Base-by-base conservation (phyloP, 1,140 invertebrate genomes). In the Wiebesia pumilae region DNA sequence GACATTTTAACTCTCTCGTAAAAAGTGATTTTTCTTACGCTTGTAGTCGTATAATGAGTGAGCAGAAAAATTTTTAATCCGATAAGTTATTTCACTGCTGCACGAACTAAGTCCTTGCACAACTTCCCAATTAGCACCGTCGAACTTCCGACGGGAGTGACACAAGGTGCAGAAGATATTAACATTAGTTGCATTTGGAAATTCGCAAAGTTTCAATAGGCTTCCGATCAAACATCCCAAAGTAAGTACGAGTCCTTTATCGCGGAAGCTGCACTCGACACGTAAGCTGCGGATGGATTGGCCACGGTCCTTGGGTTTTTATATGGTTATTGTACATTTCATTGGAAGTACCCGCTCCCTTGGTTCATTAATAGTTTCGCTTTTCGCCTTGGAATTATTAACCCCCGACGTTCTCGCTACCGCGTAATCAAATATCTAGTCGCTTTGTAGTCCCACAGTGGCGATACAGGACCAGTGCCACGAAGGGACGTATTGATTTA, bases 401-500 rank as follows among this genome's bases (percentile, higher is more conserved):
- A 85, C 10, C 65, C 35, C 43, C 19, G 21, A 1, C 30, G 33
- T 51, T 54, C 27, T 14, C 38, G 43, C 81, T 54, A 71, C 81
- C 69, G 33, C 24, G 81, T 83, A 78, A 86, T 86, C 85, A 81
- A 86, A 83, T 86, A 78, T 86, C 71, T 19, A 43, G 7, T 43
- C 43, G 43, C 81, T 86, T 78, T 83, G 73, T 78, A 54, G 51
- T 27, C 4, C 58, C 16, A 67, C 19, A 58, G n/a, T n/a, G 73
- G 73, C 71, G 24, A 27, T 24, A 27, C 58, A 62, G 58, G 58
- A 62, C 21, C 58, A 62, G 62, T 62, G 51, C 21, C 51, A 30
- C 24, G 27, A 30, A 35, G 83, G 54, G 35, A 85, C 78, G 58
- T 86, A 86, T 86, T 86, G 85, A 86, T 86, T 83, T 77, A 81